These are phyloP conservation scores for Oxyscelio sp. DNA, from an alignment of 2,888 invertebrate species.

Conservation along the genomic window DNA sequence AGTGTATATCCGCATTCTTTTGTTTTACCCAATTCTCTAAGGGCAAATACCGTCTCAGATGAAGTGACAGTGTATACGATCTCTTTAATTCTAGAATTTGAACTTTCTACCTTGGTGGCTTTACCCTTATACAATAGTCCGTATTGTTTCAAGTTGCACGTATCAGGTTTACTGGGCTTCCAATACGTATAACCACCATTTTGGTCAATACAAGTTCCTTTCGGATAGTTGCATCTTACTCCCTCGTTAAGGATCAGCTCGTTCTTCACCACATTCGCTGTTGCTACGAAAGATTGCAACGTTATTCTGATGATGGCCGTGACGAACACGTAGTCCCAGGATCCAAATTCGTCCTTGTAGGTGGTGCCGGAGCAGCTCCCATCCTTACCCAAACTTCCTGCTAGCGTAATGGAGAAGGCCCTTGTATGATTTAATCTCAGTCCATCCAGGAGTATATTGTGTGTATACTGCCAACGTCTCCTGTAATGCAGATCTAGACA, in stretches of 20 bases:
- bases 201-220: constrained; percentile 1
- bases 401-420: background rate
- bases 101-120: constrained; percentile 21
- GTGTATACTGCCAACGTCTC: background rate
- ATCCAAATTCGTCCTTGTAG: background rate
- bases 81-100: background rate
- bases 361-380: background rate
- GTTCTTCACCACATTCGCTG: background rate
- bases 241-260: too few relatives aligned
- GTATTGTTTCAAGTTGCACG: constrained; percentile 61
- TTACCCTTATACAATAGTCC: constrained; percentile 71
- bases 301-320: background rate
- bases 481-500: background rate
- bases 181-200: constrained; percentile 10
- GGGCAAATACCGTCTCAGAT: constrained; percentile 66
- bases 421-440: background rate
- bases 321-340: background rate
- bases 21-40: constrained; percentile 29
- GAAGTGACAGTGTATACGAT: constrained; percentile 51
- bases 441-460: background rate
- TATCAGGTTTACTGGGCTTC: background rate
- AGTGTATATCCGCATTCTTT: constrained; percentile 35
- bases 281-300: background rate
- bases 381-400: background rate
- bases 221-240: too few relatives aligned